Conservation (phyloP, 2,888 invertebrate genomes). For the Pelosia muscerda region DNA sequence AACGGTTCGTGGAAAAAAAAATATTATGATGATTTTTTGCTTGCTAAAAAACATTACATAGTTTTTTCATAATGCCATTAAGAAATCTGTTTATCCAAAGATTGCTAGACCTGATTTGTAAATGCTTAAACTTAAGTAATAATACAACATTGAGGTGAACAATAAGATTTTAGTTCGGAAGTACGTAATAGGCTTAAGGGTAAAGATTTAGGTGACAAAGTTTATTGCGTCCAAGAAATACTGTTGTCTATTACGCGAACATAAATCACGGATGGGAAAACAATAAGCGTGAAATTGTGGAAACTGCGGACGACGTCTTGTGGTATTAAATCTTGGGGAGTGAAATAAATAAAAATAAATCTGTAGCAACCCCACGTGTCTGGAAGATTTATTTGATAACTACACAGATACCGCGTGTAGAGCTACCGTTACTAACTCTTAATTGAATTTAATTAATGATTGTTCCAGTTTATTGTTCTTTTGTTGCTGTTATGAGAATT, state of each 20-base stretch:
- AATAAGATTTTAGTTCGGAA: constrained; percentile 51
- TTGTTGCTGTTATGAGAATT: constrained; percentile 53
- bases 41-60: too few relatives aligned
- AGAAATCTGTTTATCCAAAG: too few relatives aligned
- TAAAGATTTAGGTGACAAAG: constrained; percentile 86
- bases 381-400: constrained; percentile 81
- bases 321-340: constrained; percentile 85
- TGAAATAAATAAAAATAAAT: constrained; percentile 87
- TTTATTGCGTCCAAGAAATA: constrained; percentile 85
- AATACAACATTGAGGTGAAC: constrained; percentile 36
- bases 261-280: constrained; percentile 87
- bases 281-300: constrained; percentile 88
- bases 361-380: constrained; percentile 73
- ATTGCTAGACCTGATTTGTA: background rate
- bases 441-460: constrained; percentile 70
- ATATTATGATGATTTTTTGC: too few relatives aligned
- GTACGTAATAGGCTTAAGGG: constrained; percentile 79
- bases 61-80: too few relatives aligned
- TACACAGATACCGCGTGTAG: constrained; percentile 46
- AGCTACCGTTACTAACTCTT: constrained; percentile 51
- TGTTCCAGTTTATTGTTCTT: constrained; percentile 53
- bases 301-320: constrained; percentile 83
- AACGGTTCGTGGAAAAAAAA: background rate
- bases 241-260: constrained; percentile 82
- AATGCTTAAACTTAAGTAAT: background rate